Base-by-base conservation (phyloP, 2,113 vertebrate genomes). In the Cavia aperea region DNA sequence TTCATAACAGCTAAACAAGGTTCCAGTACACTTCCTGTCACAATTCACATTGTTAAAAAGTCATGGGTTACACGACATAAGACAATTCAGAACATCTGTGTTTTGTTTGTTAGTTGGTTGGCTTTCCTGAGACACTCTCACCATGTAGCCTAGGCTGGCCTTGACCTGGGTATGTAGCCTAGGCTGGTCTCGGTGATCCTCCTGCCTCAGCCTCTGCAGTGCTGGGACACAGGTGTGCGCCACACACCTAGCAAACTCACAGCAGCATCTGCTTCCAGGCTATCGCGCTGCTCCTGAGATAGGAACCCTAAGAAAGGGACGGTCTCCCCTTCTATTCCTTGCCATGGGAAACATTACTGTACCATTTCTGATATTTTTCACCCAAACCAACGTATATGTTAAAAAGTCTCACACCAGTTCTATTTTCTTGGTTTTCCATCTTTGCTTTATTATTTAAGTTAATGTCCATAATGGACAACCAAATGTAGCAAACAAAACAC, bases 11-110 rank as follows among this genome's bases (percentile, higher is more conserved):
- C 43, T 58, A 24, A 86, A 49, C 21, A 7, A 46, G 63, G 11
- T 4, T 12, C 51, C 2, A 7, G 33, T 9, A 2, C 39, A 62
- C 3, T 18, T 31, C 39, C 49, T 51, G 7, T 9, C 18, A 5
- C 19, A n/a, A 0, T 49, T 54, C 60, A n/a, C 7, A 24, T 13
- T 3, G 11, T 11, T 26, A 43, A 10, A 43, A 39, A 12, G 5
- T 43, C n/a, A 11, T 43, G 70, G 14, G 72, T 26, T 43, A 23
- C 19, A 26, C 16, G 46, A 31, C 13, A 1, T 78, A 5, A 51
- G 13, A 49, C 13, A 15, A 26, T 6, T 29, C 4, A 1, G 43
- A 49, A 2, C 24, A 15, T 29, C 43, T 77, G 73, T 5, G 65
- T 16, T 68, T 68, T 68, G 31, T 68, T 33, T 36, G 33, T 7